Conservation (phyloP, 2,113 vertebrate genomes). For the Rhynchomys soricoides region DNA sequence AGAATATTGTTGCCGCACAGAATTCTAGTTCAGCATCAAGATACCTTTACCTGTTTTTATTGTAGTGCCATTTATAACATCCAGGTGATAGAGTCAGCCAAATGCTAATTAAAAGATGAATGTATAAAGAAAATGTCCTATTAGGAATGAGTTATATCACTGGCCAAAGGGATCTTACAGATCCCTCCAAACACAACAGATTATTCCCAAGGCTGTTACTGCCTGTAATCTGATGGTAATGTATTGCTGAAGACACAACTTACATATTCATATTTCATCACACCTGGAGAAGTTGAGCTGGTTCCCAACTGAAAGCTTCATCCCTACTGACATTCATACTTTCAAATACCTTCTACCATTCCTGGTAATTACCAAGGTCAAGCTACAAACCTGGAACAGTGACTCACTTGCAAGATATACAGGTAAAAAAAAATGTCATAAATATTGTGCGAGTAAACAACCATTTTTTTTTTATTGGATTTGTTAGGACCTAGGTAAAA, state of each 20-base stretch:
- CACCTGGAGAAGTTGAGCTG: neutral
- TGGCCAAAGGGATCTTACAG: neutral
- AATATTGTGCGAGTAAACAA: neutral
- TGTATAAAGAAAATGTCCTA: neutral
- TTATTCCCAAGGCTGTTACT: neutral
- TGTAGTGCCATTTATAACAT: neutral
- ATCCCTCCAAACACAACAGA: neutral
- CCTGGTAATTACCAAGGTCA: neutral
- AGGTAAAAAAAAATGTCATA: neutral
- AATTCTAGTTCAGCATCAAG: neutral
- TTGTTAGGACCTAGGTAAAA: no score
- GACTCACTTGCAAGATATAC: neutral
- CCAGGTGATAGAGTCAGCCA: neutral
- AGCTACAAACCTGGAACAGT: neutral
- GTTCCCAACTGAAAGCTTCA: no score
- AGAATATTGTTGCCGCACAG: neutral
- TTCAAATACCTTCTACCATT: neutral
- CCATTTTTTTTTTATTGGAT: neutral
- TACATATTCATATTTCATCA: neutral
- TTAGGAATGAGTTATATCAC: neutral
- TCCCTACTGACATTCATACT: neutral
- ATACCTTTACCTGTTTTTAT: neutral
- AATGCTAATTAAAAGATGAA: neutral
- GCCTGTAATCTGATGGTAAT: neutral
- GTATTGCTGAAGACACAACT: neutral